Base-by-base conservation (phyloP, 2,113 vertebrate species). In the Aspiorhynchus laticeps region DNA sequence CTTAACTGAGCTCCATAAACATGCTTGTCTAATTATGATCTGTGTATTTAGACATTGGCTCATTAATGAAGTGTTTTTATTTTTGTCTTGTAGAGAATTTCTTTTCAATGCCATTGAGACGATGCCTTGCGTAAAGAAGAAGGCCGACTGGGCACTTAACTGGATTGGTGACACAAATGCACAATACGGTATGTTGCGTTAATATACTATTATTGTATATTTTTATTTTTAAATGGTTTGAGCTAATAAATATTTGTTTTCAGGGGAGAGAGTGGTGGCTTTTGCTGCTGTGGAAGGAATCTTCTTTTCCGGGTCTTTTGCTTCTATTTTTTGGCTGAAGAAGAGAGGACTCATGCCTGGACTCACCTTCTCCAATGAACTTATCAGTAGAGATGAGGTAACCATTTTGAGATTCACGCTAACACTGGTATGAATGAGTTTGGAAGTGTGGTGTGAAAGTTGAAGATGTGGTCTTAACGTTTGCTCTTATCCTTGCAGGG, bases 271-370 rank as follows among this genome's bases (percentile, higher is more conserved):
- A 0, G 96, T 99, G 0, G 97, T 99, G 74, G 98, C 98, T 33
- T 99, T 99, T 82, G 98, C 98, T 1, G 98, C 98, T 0, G 98
- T 99, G 65, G 98, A 99, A 94, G 98, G 98, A 14, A 99, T 99
- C 91, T 99, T 99, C 93, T 99, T 99, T 92, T 99, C 98, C 7
- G 98, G 98, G 0, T 99, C 98, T n/a, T 99, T 99, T 80, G 98
- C 98, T 1, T 91, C 98, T 0, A 99, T 99, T 90, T 99, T 99
- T 95, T 99, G 98, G 98, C 93, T 99, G 90, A 99, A 99, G 95
- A 99, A 99, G 89, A 94, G 98, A 26, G 98, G 98, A 6, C 93
- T 99, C 80, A 99, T 99, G 98, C 98, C 98, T 24, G 98, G 98
- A 63, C 96, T 99, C 90, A 99, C 98, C 9, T 99, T 99, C 94